Evolutionary conservation across 2,797 vertebrate genomes (phyloP), one percentile per base, ranked within the genome.

Genomic region (Delichon dasypus): DNA sequence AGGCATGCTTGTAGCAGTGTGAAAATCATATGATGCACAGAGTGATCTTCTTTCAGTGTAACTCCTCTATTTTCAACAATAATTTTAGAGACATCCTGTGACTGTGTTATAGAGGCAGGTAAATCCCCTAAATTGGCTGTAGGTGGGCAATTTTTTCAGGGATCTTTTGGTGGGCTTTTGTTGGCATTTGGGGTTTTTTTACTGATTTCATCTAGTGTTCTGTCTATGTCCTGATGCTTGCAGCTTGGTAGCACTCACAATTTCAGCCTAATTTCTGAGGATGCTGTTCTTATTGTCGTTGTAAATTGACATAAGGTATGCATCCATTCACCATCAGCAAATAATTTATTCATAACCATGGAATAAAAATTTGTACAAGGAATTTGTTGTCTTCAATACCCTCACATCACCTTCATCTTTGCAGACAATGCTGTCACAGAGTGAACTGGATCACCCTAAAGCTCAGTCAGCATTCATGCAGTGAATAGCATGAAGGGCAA

Each of bases 401-500:
- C n/a, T 32, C 51, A 65, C 58, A 76, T 62, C 48, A 94, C n/a
- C 55, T 95, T 67, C 58, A 60, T 90, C 90, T 82, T 65, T 53
- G 76, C 79, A 90, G 62, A 91, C 55, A 94, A 85, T 27, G 61
- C 66, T 76, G 67, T 58, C 76, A 42, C 42, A 81, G 62, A 85
- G 45, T 57, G 82, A 85, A 85, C 82, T 54, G 82, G 57, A 89
- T 91, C 81, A 83, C 53, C 72, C 85, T 87, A 88, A 85, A 92
- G 90, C 89, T 85, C 84, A 75, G 64, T 34, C 87, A 93, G 84
- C 75, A 73, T 82, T 81, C 87, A 90, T 21, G 81, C 81, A 90
- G 44, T 85, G 92, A 96, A 90, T 73, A 93, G 84, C 90, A 92
- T 58, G 67, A 96, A 94, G 92, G 94, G 86, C 66, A 96, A 94